These are phyloP conservation scores for Eupithecia abbreviata DNA, from an alignment of 2,888 invertebrate species.

Conservation along the genomic window DNA sequence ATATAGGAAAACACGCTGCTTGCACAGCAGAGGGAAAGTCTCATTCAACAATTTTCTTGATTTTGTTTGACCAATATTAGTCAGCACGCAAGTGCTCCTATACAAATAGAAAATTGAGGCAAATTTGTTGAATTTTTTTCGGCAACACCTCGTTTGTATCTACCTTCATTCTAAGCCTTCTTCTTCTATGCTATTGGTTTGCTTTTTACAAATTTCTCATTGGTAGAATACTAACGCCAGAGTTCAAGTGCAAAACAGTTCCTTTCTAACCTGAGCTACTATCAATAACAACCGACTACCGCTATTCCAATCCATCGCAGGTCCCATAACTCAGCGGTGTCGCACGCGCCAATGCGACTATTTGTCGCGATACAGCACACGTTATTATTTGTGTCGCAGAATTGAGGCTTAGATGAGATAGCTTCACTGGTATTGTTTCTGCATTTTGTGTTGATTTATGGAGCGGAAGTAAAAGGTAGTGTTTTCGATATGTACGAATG, in stretches of 20 bases:
- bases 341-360: conserved; percentile 59
- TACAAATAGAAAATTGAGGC: too few species aligned
- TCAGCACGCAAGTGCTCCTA: too few species aligned
- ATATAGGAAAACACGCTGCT: too few species aligned
- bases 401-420: conserved; percentile 43
- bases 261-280: background rate
- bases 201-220: background rate
- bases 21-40: too few species aligned
- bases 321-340: conserved; percentile 43
- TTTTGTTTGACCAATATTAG: too few species aligned
- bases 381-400: conserved; percentile 47
- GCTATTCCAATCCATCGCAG: conserved; percentile 22
- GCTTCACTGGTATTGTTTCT: conserved; percentile 17
- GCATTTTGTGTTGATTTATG: background rate
- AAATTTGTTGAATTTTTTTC: too few species aligned
- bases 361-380: conserved; percentile 65
- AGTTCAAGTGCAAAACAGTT: conserved; percentile 1
- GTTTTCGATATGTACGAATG: background rate
- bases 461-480: background rate
- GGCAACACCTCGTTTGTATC: too few species aligned
- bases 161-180: too few species aligned
- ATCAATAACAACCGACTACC: conserved; percentile 14
- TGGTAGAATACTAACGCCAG: background rate
- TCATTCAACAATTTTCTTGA: too few species aligned
- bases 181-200: background rate